These are phyloP conservation scores for Aurelia sp. DNA, from an alignment of 30 jellyfish, hydroid and myxozoan genomes.

Conservation along the genomic window DNA sequence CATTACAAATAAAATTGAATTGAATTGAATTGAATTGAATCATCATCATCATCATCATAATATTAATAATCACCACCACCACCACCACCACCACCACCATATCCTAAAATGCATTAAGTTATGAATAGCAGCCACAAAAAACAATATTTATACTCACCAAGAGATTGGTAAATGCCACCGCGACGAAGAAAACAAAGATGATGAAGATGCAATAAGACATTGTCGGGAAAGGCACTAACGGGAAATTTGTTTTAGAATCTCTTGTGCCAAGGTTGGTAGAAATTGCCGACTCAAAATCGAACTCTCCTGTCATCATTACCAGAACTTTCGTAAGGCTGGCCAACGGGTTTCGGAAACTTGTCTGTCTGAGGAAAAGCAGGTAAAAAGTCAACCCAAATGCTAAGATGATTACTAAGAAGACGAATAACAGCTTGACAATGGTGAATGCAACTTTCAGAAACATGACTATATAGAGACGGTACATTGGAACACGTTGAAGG, in stretches of 20 bases:
- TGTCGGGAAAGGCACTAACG: slow-evolving; percentile 35
- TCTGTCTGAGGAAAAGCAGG: slow-evolving; percentile 53
- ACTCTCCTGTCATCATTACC: slow-evolving; percentile 85
- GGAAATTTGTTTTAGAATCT: slow-evolving; percentile 43
- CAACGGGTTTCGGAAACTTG: slow-evolving; percentile 39
- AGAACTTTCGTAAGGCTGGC: slow-evolving; percentile 50
- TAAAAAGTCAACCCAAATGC: slow-evolving; percentile 68
- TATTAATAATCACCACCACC: too few species aligned
- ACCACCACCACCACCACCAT: too few species aligned
- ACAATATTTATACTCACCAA: slow-evolving; percentile 2
- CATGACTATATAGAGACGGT: slow-evolving; percentile 81
- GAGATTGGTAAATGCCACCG: slow-evolving; percentile 46
- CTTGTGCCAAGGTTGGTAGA: slow-evolving; percentile 30
- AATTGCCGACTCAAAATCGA: slow-evolving; percentile 48
- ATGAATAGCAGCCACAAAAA: not conserved
- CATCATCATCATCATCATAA: too few species aligned
- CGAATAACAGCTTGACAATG: slow-evolving; percentile 49
- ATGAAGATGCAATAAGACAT: slow-evolving; percentile 22
- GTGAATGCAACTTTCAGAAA: slow-evolving; percentile 57
- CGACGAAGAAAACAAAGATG: slow-evolving; percentile 43
- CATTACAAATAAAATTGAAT: too few species aligned
- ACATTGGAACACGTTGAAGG: slow-evolving; percentile 55
- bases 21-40: too few species aligned
- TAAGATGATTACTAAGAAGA: slow-evolving; percentile 53
- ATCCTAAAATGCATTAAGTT: too few species aligned